phyloP scores from a whole-genome alignment of 2,888 invertebrate genomes.

The Syrphus vitripennis region DNA sequence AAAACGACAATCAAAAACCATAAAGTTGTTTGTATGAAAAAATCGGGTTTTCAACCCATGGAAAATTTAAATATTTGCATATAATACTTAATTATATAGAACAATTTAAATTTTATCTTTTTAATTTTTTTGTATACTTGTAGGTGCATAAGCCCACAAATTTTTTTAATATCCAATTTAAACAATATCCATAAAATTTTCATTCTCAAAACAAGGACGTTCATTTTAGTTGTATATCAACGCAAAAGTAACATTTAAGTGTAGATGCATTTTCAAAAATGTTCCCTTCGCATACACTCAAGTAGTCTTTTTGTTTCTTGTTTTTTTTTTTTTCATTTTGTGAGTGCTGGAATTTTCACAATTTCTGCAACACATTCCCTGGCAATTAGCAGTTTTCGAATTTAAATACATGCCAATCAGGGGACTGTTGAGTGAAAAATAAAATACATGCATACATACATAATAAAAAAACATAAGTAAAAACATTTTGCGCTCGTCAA shows the following conservation, averaged over 20 bases:
- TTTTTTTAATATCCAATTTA: too few species aligned
- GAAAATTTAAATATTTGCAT: too few species aligned
- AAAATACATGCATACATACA: not conserved
- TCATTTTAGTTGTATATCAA: not conserved
- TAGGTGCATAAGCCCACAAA: too few species aligned
- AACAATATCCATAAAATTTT: too few species aligned
- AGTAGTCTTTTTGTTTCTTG: not conserved
- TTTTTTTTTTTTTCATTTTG: not conserved
- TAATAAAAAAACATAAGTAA: not conserved
- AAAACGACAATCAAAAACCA: too few species aligned
- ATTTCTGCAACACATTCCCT: not conserved
- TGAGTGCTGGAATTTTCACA: not conserved
- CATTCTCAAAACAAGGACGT: not conserved
- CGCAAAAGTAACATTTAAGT: not conserved
- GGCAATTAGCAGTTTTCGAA: conserved; percentile 49
- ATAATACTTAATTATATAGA: too few species aligned
- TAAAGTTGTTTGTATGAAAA: too few species aligned
- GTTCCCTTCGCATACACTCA: not conserved
- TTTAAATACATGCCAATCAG: conserved; percentile 65
- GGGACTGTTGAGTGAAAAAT: conserved; percentile 4
- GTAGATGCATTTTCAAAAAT: not conserved
- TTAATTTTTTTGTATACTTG: too few species aligned
- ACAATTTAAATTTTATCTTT: too few species aligned
- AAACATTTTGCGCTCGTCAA: conserved; percentile 48
- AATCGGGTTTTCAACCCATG: too few species aligned